Conservation (phyloP, 1,140 invertebrate genomes). For the Listronotus bonariensis region DNA sequence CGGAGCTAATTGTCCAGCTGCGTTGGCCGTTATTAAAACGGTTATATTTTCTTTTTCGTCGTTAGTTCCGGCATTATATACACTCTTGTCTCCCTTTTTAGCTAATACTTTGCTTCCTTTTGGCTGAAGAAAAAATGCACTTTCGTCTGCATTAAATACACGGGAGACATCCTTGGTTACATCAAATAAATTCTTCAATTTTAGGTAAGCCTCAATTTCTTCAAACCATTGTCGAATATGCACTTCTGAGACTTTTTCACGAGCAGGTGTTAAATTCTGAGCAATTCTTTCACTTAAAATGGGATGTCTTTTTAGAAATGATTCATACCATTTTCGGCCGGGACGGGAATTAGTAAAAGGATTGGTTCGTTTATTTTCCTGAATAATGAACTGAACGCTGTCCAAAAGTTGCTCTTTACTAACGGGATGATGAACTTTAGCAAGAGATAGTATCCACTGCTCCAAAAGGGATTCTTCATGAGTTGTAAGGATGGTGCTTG, state of each 20-base stretch:
- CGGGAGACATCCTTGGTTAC: constrained; percentile 43
- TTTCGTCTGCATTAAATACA: constrained; percentile 45
- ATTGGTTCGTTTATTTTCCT: too few relatives aligned
- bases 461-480: too few relatives aligned
- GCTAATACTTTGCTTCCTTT: constrained; percentile 43
- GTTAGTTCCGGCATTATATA: constrained; percentile 19
- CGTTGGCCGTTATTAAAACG: constrained; percentile 45
- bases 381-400: too few relatives aligned
- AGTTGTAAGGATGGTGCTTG: too few relatives aligned
- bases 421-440: too few relatives aligned
- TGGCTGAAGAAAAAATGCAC: constrained; percentile 43
- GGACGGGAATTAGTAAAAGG: constrained; percentile 45
- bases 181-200: constrained; percentile 12
- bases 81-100: constrained; percentile 11
- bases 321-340: constrained; percentile 47
- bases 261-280: constrained; percentile 45
- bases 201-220: constrained; percentile 26
- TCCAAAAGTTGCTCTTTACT: too few relatives aligned
- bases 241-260: constrained; percentile 42
- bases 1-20: constrained; percentile 45
- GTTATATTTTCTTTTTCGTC: constrained; percentile 45
- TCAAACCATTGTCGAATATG: constrained; percentile 40
- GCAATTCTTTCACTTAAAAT: constrained; percentile 38
- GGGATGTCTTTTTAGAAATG: constrained; percentile 47
- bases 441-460: too few relatives aligned